These are phyloP conservation scores for Medauroidea extradentata DNA, from an alignment of 1,140 invertebrate species.

Conservation along the genomic window DNA sequence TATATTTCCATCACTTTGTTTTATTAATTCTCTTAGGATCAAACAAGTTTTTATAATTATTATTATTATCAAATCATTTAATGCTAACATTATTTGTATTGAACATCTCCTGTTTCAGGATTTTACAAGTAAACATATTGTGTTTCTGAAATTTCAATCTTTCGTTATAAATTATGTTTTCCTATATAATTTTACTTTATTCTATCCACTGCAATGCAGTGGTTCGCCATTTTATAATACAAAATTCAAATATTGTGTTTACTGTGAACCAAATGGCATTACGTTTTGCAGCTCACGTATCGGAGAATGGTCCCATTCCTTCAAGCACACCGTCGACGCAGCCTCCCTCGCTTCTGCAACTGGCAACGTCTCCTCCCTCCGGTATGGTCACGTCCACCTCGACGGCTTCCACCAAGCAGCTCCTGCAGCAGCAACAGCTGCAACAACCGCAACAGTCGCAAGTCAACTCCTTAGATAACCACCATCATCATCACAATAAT, in stretches of 20 bases:
- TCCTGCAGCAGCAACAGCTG: slow-evolving; percentile 26
- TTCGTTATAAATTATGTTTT: too few species aligned
- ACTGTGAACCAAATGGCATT: too few species aligned
- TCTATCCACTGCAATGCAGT: background rate
- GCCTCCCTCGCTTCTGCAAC: slow-evolving; percentile 6
- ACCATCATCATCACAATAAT: slow-evolving; percentile 30
- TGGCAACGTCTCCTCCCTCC: slow-evolving; percentile 39
- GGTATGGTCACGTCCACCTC: slow-evolving; percentile 40
- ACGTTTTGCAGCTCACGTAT: slow-evolving; percentile 42
- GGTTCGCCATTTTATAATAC: slow-evolving; percentile 8
- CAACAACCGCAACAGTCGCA: slow-evolving; percentile 9
- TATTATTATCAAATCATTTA: too few species aligned
- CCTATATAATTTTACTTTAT: too few species aligned
- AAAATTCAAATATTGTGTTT: too few species aligned
- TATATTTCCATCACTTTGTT: too few species aligned
- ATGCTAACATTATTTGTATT: too few species aligned
- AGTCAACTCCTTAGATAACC: slow-evolving; percentile 5
- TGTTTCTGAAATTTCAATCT: too few species aligned
- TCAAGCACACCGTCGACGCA: slow-evolving; percentile 27
- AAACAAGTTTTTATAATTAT: too few species aligned
- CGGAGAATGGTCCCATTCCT: slow-evolving; percentile 44
- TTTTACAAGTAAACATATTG: too few species aligned
- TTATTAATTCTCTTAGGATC: too few species aligned
- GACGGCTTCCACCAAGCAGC: slow-evolving; percentile 30
- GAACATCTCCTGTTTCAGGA: too few species aligned